Conservation (phyloP, 2,797 vertebrate genomes). For the Mormyrops boulengeri region DNA sequence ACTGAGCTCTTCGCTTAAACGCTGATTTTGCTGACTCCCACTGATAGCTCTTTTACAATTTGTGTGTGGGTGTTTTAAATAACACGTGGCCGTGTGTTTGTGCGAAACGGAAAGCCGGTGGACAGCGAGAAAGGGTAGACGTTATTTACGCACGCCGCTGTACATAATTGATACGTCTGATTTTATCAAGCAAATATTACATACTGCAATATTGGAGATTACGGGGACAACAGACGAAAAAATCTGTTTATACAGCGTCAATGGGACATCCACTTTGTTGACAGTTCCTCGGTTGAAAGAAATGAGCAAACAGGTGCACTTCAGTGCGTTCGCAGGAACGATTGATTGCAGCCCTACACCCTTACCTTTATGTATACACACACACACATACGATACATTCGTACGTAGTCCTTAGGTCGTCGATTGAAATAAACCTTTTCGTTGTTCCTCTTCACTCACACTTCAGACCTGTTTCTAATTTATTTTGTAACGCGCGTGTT, state of each 20-base stretch:
- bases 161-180: constrained; percentile 42
- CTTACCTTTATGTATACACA: constrained; percentile 12
- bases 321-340: constrained; percentile 38
- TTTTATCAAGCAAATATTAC: constrained; percentile 57
- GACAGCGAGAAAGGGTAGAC: background rate
- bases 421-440: background rate
- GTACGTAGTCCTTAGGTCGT: background rate
- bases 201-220: constrained; percentile 41
- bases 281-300: constrained; percentile 55
- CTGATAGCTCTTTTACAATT: background rate
- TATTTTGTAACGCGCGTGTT: constrained; percentile 44
- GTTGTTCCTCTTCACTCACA: background rate
- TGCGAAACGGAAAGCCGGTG: background rate
- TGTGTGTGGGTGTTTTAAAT: background rate
- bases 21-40: background rate
- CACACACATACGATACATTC: constrained; percentile 24
- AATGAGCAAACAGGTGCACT: constrained; percentile 52
- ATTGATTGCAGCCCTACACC: constrained; percentile 31
- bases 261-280: constrained; percentile 51
- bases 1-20: background rate
- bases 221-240: constrained; percentile 35
- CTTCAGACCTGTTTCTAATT: constrained; percentile 21
- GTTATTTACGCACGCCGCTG: constrained; percentile 9
- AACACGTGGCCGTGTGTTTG: background rate
- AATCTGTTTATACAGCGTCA: constrained; percentile 49